These are phyloP conservation scores for Psittacula echo DNA, from an alignment of 2,797 vertebrate genomes.

Conservation along the genomic window DNA sequence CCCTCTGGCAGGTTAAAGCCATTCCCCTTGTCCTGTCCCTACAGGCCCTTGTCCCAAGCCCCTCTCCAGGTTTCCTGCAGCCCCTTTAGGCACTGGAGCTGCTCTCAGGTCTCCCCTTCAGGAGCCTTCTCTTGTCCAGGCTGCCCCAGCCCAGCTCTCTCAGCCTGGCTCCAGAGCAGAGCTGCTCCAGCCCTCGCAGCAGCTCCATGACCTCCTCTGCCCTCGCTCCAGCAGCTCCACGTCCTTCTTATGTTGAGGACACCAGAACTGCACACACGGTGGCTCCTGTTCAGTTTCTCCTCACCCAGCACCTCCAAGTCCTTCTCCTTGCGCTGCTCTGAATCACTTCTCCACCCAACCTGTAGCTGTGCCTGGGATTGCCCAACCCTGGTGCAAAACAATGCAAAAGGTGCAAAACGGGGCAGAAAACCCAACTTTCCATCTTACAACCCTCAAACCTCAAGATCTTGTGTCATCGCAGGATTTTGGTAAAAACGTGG, in stretches of 20 bases:
- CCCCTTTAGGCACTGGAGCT: too few species aligned
- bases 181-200: background rate
- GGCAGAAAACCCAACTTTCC: background rate
- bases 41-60: too few species aligned
- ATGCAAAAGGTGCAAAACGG: background rate
- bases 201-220: background rate
- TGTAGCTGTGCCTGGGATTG: background rate
- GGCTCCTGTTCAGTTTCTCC: background rate
- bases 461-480: background rate
- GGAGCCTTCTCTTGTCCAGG: too few species aligned
- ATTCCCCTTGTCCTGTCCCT: too few species aligned
- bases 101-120: too few species aligned
- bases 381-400: background rate
- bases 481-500: background rate
- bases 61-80: too few species aligned
- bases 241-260: background rate
- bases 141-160: too few species aligned
- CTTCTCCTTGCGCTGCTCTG: background rate
- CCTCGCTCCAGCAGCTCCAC: background rate
- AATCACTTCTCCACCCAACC: background rate
- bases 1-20: too few species aligned
- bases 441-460: background rate
- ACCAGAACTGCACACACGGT: background rate
- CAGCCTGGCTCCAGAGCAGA: background rate
- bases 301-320: background rate